Evolutionary conservation across 2,797 vertebrate genomes (phyloP).

Genomic region (Sebastes diploproa): DNA sequence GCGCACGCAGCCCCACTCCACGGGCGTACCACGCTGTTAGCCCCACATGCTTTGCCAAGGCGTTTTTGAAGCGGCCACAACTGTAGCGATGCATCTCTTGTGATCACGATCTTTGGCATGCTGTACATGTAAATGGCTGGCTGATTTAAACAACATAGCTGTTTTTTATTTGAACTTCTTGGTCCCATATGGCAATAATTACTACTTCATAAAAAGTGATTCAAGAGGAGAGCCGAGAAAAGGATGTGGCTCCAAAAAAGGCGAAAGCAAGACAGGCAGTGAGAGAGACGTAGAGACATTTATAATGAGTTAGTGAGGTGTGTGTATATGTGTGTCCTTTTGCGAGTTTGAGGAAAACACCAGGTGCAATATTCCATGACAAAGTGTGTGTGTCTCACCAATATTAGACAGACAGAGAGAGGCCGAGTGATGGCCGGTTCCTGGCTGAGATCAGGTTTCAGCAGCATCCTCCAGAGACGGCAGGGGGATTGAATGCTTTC

Average conservation of each 20-base stretch:
- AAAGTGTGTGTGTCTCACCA: constrained; percentile 34
- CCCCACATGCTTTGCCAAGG: background rate
- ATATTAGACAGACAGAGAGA: constrained; percentile 32
- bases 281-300: background rate
- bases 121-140: too few species aligned
- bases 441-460: constrained; percentile 63
- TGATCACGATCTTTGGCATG: background rate
- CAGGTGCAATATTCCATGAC: constrained; percentile 46
- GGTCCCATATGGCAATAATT: background rate
- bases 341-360: constrained; percentile 31
- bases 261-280: background rate
- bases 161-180: background rate
- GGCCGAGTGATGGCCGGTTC: constrained; percentile 21
- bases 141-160: background rate
- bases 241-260: background rate
- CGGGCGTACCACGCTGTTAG: background rate
- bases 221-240: background rate
- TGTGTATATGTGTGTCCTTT: constrained; percentile 10
- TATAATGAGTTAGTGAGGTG: background rate
- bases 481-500: constrained; percentile 44
- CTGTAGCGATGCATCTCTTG: background rate
- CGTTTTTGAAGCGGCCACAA: too few species aligned
- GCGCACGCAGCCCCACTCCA: background rate
- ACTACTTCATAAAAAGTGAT: background rate
- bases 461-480: constrained; percentile 49